Percentiles rank a stretch among this genome's conserved stretches.
Evolutionary conservation across 1,140 invertebrate species (phyloP).

Genomic region (Physella acuta): DNA sequence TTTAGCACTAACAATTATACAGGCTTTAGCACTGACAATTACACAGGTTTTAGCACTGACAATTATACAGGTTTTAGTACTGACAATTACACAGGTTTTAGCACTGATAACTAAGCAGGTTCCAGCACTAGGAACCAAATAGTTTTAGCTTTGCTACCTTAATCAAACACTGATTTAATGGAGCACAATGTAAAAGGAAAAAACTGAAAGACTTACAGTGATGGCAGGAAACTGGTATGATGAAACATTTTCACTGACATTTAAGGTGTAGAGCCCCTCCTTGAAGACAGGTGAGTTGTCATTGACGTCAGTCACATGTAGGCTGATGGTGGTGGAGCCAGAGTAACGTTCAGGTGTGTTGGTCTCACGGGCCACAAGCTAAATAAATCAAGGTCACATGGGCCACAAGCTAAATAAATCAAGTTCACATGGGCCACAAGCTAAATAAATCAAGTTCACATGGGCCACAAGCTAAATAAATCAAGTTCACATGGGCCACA

Average conservation of each 20-base stretch:
- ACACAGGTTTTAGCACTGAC: too few relatives aligned
- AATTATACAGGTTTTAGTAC: too few relatives aligned
- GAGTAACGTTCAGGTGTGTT: background rate
- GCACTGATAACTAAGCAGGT: too few relatives aligned
- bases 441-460: too few relatives aligned
- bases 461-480: background rate
- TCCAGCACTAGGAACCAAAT: too few relatives aligned
- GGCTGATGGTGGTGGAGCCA: conserved; percentile 1
- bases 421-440: background rate
- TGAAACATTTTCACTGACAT: conserved; percentile 7
- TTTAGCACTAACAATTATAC: too few relatives aligned
- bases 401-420: background rate
- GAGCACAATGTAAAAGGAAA: too few relatives aligned
- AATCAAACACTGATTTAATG: too few relatives aligned
- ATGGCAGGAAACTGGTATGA: background rate
- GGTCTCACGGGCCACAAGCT: conserved; percentile 14
- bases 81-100: too few relatives aligned
- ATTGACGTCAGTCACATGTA: conserved; percentile 19
- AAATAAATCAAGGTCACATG: background rate
- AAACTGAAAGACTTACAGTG: background rate
- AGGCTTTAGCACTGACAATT: too few relatives aligned
- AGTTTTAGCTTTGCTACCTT: too few relatives aligned
- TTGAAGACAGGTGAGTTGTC: conserved; percentile 12
- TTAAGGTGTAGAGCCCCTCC: background rate
- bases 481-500: background rate